Evolutionary conservation across 2,888 invertebrate species (phyloP).

Genomic region (Dryadula phaetusa): DNA sequence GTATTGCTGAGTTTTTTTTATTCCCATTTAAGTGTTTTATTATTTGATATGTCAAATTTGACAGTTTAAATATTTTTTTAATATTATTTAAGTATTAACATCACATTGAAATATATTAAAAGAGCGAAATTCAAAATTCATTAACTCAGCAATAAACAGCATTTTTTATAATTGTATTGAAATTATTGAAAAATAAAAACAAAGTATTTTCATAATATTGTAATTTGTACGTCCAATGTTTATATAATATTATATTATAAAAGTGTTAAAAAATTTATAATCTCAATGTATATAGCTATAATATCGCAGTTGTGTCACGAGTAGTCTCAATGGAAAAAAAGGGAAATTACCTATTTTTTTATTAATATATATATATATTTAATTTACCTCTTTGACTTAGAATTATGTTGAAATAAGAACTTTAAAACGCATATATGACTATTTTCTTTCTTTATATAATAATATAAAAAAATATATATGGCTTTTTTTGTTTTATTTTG

Average conservation of each 20-base stretch:
- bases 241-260: constrained; percentile 59
- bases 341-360: background rate
- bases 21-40: background rate
- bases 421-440: background rate
- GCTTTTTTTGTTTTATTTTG: background rate
- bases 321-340: background rate
- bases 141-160: constrained; percentile 13
- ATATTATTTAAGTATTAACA: background rate
- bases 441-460: background rate
- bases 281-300: constrained; percentile 66
- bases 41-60: background rate
- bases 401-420: background rate
- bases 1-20: constrained; percentile 15
- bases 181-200: constrained; percentile 51
- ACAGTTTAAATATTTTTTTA: background rate
- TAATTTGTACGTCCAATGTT: constrained; percentile 72
- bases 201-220: constrained; percentile 71
- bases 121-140: too few species aligned
- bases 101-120: constrained; percentile 1
- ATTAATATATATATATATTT: background rate
- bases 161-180: constrained; percentile 57
- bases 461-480: background rate
- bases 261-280: constrained; percentile 62
- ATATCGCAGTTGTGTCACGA: constrained; percentile 24
- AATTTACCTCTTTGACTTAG: background rate